Conservation (phyloP, 1,140 invertebrate genomes). For the Spodoptera litura region DNA sequence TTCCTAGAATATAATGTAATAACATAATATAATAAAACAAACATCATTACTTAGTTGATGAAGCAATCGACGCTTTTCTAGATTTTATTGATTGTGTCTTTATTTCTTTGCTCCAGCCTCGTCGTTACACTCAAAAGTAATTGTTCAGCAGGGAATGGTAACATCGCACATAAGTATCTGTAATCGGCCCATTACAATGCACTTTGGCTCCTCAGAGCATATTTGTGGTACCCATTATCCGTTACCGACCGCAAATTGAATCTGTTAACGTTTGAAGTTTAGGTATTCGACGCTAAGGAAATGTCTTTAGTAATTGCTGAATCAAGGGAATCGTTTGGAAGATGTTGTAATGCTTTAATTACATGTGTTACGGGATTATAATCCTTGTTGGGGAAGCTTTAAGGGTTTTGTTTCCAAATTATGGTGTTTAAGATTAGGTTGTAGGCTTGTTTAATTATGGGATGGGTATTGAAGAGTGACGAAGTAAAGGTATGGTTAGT, state of each 20-base stretch:
- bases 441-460: no score
- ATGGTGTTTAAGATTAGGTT: no score
- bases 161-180: conserved; percentile 44
- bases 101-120: not conserved
- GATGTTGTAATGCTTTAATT: conserved; percentile 12
- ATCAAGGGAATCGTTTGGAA: conserved; percentile 6
- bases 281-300: conserved; percentile 18
- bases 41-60: no score
- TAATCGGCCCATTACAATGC: conserved; percentile 55
- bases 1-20: no score
- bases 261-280: conserved; percentile 56
- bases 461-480: no score
- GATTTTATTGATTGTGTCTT: not conserved
- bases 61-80: no score
- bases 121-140: not conserved
- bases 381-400: no score
- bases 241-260: conserved; percentile 55
- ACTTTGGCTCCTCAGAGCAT: conserved; percentile 51
- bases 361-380: not conserved
- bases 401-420: no score
- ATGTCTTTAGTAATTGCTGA: conserved; percentile 22
- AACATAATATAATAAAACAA: no score
- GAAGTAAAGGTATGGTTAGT: no score
- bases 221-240: conserved; percentile 54
- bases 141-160: not conserved